Conservation (phyloP, 2,797 vertebrate species). For the Helarctos malayanus region DNA sequence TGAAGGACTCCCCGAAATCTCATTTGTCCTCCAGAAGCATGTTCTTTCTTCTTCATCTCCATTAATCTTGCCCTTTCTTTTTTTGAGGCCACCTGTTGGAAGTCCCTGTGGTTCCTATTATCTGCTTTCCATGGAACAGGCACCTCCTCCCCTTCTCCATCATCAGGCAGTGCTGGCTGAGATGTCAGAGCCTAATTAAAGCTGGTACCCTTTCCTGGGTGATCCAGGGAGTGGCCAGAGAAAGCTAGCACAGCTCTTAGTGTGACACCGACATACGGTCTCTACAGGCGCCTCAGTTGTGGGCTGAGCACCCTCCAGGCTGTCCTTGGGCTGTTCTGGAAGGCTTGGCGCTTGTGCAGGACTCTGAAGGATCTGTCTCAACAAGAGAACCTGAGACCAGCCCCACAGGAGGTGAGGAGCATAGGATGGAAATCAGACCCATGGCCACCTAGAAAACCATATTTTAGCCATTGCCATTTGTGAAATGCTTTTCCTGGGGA, state of each 20-base stretch:
- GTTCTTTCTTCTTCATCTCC: neutral
- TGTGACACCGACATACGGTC: neutral
- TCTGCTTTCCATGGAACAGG: neutral
- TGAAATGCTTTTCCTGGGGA: conserved; percentile 66
- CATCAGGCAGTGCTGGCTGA: neutral
- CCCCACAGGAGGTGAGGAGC: conserved; percentile 58
- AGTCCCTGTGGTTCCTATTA: neutral
- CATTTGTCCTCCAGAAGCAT: neutral
- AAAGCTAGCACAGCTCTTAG: neutral
- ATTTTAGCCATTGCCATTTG: conserved; percentile 70
- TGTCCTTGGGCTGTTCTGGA: neutral
- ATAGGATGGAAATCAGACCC: conserved; percentile 58
- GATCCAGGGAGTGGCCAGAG: neutral
- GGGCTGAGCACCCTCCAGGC: neutral
- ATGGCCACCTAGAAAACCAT: conserved; percentile 55
- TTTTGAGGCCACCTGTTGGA: neutral
- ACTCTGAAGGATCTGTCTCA: conserved; percentile 17
- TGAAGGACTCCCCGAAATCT: neutral
- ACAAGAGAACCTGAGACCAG: conserved; percentile 33
- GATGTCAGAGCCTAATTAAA: neutral
- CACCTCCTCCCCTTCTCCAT: neutral
- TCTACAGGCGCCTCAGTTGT: neutral
- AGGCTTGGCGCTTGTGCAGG: neutral
- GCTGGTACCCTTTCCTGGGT: neutral
- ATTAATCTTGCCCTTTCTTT: neutral